These are phyloP conservation scores for Tillus elongatus DNA, from an alignment of 2,888 invertebrate species.

Conservation along the genomic window DNA sequence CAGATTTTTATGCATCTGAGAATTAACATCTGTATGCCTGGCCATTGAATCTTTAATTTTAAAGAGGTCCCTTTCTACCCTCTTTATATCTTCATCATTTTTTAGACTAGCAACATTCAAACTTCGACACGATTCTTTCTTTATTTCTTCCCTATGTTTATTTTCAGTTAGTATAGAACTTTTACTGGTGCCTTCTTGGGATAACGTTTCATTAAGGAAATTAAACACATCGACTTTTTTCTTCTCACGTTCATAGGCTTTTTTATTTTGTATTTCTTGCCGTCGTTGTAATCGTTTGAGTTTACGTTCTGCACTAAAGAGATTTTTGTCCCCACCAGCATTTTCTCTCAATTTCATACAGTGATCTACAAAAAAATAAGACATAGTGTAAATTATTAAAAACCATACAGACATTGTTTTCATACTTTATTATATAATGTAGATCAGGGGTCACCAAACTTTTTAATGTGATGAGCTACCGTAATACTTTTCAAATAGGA, in stretches of 20 bases:
- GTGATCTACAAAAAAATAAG: conserved; percentile 49
- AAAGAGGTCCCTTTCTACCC: conserved; percentile 56
- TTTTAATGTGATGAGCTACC: no score
- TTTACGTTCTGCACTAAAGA: conserved; percentile 64
- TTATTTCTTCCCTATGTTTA: conserved; percentile 37
- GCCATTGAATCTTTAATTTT: conserved; percentile 56
- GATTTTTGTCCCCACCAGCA: conserved; percentile 55
- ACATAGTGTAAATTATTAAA: no score
- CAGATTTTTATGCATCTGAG: conserved; percentile 53
- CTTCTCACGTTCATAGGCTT: conserved; percentile 55
- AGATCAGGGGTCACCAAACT: no score
- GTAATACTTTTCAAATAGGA: no score
- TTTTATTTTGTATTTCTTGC: conserved; percentile 53
- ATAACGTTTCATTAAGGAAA: conserved; percentile 54
- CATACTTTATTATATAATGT: no score
- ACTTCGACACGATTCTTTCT: conserved; percentile 50
- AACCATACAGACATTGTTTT: no score
- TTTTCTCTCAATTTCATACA: conserved; percentile 71
- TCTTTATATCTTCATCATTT: conserved; percentile 61
- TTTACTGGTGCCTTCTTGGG: conserved; percentile 22
- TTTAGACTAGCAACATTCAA: conserved; percentile 66
- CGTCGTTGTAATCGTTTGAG: conserved; percentile 55
- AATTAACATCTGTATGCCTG: conserved; percentile 50
- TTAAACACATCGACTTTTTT: conserved; percentile 63
- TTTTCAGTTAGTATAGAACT: conserved; percentile 26